These are phyloP conservation scores for Homalodisca vitripennis DNA, from an alignment of 1,140 invertebrate genomes.

Conservation along the genomic window DNA sequence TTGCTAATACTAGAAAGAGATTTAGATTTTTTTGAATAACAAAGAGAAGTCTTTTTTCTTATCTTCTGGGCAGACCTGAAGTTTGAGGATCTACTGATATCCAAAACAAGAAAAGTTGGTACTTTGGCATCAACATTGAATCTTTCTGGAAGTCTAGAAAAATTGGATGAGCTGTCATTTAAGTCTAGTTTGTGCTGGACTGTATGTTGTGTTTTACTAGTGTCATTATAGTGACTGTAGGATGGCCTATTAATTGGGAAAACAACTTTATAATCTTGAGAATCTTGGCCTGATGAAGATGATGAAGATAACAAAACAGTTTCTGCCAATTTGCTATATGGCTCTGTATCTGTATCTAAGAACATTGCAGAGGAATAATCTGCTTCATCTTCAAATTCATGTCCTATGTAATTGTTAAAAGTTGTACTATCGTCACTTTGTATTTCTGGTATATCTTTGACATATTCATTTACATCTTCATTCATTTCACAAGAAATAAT, in stretches of 20 bases:
- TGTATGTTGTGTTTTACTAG: too few species aligned
- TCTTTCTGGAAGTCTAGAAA: too few species aligned
- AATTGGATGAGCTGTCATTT: too few species aligned
- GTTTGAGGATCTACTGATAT: background rate
- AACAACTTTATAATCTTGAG: background rate
- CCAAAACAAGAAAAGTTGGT: slow-evolving; percentile 10
- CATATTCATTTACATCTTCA: background rate
- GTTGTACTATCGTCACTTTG: background rate
- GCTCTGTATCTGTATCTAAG: background rate
- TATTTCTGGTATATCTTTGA: too few species aligned
- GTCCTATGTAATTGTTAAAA: background rate
- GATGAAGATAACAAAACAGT: background rate
- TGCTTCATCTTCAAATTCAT: background rate
- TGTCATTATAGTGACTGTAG: too few species aligned
- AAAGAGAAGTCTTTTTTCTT: too few species aligned
- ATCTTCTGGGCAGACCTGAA: too few species aligned
- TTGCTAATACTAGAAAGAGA: too few species aligned
- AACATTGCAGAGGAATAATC: background rate
- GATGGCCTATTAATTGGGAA: background rate
- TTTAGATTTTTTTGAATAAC: too few species aligned
- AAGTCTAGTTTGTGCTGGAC: too few species aligned
- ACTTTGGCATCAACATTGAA: slow-evolving; percentile 11
- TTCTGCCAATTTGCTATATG: background rate
- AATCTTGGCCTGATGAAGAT: background rate
- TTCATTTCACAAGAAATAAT: background rate